Evolutionary conservation across 2,888 invertebrate species (phyloP), one percentile per base, ranked within the genome.

Genomic region (Galeopsomyia nigrocyanea): DNA sequence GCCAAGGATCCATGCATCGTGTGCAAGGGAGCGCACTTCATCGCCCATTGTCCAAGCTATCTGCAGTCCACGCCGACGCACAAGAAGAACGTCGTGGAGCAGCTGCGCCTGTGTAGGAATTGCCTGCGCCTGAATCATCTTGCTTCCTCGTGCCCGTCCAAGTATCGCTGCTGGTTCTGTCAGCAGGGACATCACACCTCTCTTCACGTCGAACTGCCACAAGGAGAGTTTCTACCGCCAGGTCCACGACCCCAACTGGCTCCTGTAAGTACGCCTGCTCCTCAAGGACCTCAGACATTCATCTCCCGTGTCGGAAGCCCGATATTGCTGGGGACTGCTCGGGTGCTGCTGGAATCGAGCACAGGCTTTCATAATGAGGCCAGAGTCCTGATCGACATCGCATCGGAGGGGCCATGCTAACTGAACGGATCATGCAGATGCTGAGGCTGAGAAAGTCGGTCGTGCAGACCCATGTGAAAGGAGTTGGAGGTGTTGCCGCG

Each of bases 361-460:
- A 1, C 7, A n/a, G 55, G 55, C 16, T 9, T 9, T 6, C 16
- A 5, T 22, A 13, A 9, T 5, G 10, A 26, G 60, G 7, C 31
- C 31, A 16, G 60, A 10, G 60, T n/a, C 39, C 47, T 60, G 39
- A 0, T 60, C 6, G 60, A 60, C 31, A 9, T 39, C n/a, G 60
- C n/a, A 7, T 26, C 60, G 7, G 39, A 60, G 31, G 39, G 17
- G 17, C 17, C 5, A 31, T 60, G 16, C 16, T 60, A n/a, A 17
- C 60, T 3, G 17, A 60, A 22, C 7, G 17, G n/a, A 39, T 60
- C 26, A 39, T 60, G 10, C 60, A 60, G 46, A 13, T 31, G 10
- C 22, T n/a, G n/a, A n/a, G n/a, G n/a, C n/a, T n/a, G n/a, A n/a
- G n/a, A n/a, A n/a, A n/a, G n/a, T n/a, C n/a, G n/a, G n/a, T n/a